phyloP scores from a whole-genome alignment of 2,888 invertebrate genomes.

The Drosophila testacea region DNA sequence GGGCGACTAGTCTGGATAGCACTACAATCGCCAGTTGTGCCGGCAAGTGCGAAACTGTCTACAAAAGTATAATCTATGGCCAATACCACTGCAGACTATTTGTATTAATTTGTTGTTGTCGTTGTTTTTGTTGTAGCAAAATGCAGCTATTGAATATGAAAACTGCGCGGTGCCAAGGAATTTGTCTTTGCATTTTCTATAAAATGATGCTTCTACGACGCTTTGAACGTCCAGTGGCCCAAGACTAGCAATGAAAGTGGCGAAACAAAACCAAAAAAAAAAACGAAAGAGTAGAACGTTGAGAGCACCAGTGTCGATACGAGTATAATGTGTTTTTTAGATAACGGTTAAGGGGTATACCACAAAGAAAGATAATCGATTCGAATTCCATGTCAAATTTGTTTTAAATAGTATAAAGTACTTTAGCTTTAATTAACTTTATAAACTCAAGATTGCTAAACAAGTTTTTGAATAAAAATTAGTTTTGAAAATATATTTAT shows the following conservation, averaged over 20 bases:
- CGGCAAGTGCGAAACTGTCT: slow-evolving; percentile 71
- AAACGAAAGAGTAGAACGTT: not conserved
- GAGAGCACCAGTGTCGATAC: not conserved
- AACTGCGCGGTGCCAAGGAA: slow-evolving; percentile 37
- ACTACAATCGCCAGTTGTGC: slow-evolving; percentile 18
- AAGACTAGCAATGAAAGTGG: not conserved
- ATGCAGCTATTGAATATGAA: slow-evolving; percentile 59
- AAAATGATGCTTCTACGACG: slow-evolving; percentile 30
- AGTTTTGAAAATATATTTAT: too few species aligned
- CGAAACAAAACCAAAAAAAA: not conserved
- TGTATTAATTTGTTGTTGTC: slow-evolving; percentile 75
- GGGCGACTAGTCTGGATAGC: slow-evolving; percentile 4
- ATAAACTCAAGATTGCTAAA: too few species aligned
- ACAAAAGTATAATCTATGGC: slow-evolving; percentile 75
- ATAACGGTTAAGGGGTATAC: not conserved
- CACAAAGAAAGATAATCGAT: not conserved
- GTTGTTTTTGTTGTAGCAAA: slow-evolving; percentile 20
- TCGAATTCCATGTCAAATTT: not conserved
- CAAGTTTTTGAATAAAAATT: too few species aligned
- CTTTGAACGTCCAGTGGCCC: not conserved
- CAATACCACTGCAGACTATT: slow-evolving; percentile 76
- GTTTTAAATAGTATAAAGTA: not conserved
- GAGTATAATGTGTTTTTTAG: not conserved
- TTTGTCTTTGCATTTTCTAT: slow-evolving; percentile 36
- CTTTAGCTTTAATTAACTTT: too few species aligned